Base-by-base conservation (phyloP, 2,113 vertebrate genomes). In the Balaeniceps rex region DNA sequence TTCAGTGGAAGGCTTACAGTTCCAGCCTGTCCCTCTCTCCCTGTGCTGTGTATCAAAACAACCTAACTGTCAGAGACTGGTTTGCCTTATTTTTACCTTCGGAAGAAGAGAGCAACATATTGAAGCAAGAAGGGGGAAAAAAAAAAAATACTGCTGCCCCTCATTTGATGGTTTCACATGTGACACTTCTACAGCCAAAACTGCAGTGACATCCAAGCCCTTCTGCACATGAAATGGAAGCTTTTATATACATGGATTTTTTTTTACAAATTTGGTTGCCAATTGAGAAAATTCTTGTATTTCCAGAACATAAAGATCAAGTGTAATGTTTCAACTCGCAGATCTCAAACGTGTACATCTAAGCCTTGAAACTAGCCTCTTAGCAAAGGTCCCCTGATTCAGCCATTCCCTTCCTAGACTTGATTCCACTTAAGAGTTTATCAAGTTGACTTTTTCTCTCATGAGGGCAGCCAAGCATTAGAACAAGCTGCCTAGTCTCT, bases 381-480 rank as follows among this genome's bases (percentile, higher is more conserved):
- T 11, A 34, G 65, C n/a, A 46, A 12, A 81, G 46, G 23, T 12
- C 7, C 33, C 79, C 29, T 12, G n/a, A 12, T 25, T 19, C 23
- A 52, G 72, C n/a, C 40, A 23, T 16, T 76, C 34, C 54, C 58
- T 60, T 51, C 77, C 44, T 13, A 34, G 5, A 3, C n/a, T 12
- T 8, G 5, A 54, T 6, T 47, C 22, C n/a, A 23, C 36, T n/a
- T 14, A 5, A 7, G 19, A 58, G 49, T 46, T 34, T 2, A 26
- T 8, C 19, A 60, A 17, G 22, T 22, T 0, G 1, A 66, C 0
- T 49, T 7, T 28, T 16, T 4, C 18, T 16, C 14, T n/a, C 33
- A 12, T 3, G 9, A n/a, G 54, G 17, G 4, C 19, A 38, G 46
- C 14, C 28, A n/a, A 49, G 24, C 31, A 23, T 14, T 10, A n/a